Conservation (phyloP, 2,888 invertebrate genomes). For the Lasioglossum vierecki region DNA sequence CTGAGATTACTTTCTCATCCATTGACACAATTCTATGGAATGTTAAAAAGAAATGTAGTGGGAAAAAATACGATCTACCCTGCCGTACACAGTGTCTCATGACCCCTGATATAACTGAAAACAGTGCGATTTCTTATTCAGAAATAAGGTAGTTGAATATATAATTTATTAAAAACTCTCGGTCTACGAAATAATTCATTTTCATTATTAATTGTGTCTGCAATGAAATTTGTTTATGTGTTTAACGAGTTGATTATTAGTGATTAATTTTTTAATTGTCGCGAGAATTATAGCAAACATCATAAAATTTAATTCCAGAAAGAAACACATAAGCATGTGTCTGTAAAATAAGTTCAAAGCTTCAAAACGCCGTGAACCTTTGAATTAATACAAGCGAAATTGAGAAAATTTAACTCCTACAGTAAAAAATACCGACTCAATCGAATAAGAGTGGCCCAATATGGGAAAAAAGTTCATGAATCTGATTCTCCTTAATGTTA, state of each 20-base stretch:
- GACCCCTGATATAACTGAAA: neutral
- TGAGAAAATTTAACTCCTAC: neutral
- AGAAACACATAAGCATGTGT: neutral
- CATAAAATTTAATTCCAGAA: neutral
- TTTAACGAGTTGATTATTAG: neutral
- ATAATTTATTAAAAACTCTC: neutral
- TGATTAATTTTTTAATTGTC: neutral
- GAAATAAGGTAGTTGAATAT: neutral
- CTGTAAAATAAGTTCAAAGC: neutral
- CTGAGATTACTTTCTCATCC: neutral
- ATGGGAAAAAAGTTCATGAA: neutral
- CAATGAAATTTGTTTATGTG: neutral
- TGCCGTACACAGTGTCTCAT: slow-evolving; percentile 12
- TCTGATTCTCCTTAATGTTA: neutral
- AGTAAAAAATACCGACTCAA: neutral
- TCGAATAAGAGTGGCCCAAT: neutral
- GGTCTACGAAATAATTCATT: too few relatives aligned
- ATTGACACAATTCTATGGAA: neutral
- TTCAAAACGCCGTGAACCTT: neutral
- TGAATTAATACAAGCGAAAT: neutral
- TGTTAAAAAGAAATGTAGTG: neutral
- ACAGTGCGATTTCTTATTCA: neutral
- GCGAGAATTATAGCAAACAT: neutral
- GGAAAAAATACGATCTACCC: neutral
- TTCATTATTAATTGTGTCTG: neutral